A percentile compares a stretch with the other conserved stretches of the same genome.
These are phyloP conservation scores for Ormyrus labotus DNA, from an alignment of 2,888 invertebrate genomes.

Conservation along the genomic window DNA sequence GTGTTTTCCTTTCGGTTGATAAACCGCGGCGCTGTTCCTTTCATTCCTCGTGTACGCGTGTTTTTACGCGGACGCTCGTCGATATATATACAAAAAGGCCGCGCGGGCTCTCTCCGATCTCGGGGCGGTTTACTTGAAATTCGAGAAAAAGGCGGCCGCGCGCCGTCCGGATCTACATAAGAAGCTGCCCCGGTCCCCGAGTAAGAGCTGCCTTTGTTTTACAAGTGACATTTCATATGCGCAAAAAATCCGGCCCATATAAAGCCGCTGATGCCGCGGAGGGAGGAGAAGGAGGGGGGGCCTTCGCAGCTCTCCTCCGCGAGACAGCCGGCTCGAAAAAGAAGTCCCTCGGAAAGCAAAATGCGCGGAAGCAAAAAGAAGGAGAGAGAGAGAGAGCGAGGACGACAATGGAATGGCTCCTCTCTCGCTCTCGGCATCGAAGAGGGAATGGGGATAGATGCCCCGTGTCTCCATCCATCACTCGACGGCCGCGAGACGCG, in stretches of 20 bases:
- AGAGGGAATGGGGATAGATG: slow-evolving; percentile 65
- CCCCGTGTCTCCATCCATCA: slow-evolving; percentile 74
- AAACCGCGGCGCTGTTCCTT: no score
- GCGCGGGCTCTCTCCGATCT: no score
- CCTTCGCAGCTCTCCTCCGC: not conserved
- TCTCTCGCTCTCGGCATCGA: slow-evolving; percentile 17
- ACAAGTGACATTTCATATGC: slow-evolving; percentile 50
- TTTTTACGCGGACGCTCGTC: not conserved
- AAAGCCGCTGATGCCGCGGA: not conserved
- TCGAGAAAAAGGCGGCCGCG: not conserved
- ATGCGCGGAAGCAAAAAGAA: slow-evolving; percentile 31
- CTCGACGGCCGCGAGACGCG: slow-evolving; percentile 65
- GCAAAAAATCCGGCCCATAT: slow-evolving; percentile 41
- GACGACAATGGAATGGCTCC: slow-evolving; percentile 47
- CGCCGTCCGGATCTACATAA: slow-evolving; percentile 6
- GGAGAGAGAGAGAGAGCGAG: not conserved
- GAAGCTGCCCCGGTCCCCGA: slow-evolving; percentile 17
- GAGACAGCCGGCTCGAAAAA: slow-evolving; percentile 5
- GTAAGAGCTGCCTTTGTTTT: slow-evolving; percentile 45
- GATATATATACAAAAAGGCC: not conserved
- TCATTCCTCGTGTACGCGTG: not conserved
- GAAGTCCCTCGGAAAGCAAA: slow-evolving; percentile 7
- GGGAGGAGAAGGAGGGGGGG: not conserved
- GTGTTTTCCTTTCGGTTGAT: no score
- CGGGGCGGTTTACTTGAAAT: slow-evolving; percentile 11